Evolutionary conservation across 1,140 invertebrate species (phyloP), one percentile per base, ranked within the genome.

Genomic region (Zophobas morio): DNA sequence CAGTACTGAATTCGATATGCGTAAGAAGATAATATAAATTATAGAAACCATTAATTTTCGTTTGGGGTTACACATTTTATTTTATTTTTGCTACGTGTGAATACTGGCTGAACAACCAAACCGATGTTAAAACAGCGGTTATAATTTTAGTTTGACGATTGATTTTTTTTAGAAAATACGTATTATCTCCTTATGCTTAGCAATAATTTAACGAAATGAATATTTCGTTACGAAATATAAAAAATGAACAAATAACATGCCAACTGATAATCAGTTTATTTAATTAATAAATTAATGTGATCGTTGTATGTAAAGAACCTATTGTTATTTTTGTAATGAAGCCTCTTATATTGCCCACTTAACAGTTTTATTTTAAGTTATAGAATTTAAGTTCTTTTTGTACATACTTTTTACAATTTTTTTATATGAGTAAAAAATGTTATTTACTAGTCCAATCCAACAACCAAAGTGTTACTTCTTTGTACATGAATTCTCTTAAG

Each of bases 401-500:
- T 53, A 76, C 33, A 73, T 53, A 75, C 70, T 78, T 54, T 77
- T 77, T 60, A 36, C 53, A 75, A 36, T 81, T 66, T 66, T 40
- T 81, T 73, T 74, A 51, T 37, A 73, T 70, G 60, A 53, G 53
- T 56, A 53, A 77, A 79, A 75, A 73, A 77, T 51, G 33, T 79
- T 79, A 77, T 84, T 82, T 81, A 84, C 85, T 86, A 85, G 84
- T 86, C 85, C 80, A 85, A 82, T 81, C 75, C 74, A 85, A 81
- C 79, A 86, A 83, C 85, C 85, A 86, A 86, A 86, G 85, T 84
- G 75, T 70, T 76, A 77, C 54, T 77, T 77, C 66, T 79, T 80
- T 80, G 77, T 81, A 80, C 63, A 82, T 66, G 60, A 79, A 80
- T 75, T 46, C 42, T 40, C 60, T 66, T 77, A 49, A 70, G 49